phyloP scores from a whole-genome alignment of 2,797 vertebrate species.

The Coracias cyanogaster region DNA sequence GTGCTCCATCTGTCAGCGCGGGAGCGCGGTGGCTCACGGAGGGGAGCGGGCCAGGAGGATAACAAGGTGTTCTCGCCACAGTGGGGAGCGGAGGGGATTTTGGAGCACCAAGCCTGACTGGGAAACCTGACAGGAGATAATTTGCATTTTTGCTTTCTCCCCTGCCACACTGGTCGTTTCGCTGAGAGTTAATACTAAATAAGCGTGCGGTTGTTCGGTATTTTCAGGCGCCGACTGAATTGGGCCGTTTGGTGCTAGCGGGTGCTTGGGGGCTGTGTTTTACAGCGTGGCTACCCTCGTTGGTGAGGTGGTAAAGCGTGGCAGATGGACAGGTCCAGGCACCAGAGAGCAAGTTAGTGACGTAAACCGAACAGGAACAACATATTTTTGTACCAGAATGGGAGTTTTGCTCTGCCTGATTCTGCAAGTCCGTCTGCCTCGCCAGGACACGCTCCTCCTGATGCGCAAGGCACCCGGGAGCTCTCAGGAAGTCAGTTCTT shows the following conservation, averaged over 20 bases:
- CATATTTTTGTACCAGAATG: neutral
- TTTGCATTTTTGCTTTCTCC: neutral
- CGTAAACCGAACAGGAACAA: neutral
- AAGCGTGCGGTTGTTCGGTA: accelerated
- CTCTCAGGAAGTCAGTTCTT: neutral
- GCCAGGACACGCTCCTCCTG: neutral
- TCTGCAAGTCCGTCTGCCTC: neutral
- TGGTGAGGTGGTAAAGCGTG: neutral
- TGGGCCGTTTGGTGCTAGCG: neutral
- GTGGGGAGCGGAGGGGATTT: neutral
- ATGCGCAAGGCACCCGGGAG: neutral
- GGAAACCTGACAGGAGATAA: neutral
- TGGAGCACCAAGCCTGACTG: neutral
- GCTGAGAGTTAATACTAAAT: neutral
- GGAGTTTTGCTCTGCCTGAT: neutral
- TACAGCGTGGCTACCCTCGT: neutral
- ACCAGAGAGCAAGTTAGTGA: neutral
- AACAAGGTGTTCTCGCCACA: neutral
- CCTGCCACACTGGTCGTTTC: neutral
- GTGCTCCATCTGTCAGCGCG: conserved; percentile 28
- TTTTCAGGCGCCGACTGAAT: neutral
- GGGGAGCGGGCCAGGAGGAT: neutral
- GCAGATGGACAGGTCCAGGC: neutral
- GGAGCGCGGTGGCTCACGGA: neutral
- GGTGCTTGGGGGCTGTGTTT: neutral